Conservation (phyloP, 1,140 invertebrate genomes). For the Branchinecta lynchi region DNA sequence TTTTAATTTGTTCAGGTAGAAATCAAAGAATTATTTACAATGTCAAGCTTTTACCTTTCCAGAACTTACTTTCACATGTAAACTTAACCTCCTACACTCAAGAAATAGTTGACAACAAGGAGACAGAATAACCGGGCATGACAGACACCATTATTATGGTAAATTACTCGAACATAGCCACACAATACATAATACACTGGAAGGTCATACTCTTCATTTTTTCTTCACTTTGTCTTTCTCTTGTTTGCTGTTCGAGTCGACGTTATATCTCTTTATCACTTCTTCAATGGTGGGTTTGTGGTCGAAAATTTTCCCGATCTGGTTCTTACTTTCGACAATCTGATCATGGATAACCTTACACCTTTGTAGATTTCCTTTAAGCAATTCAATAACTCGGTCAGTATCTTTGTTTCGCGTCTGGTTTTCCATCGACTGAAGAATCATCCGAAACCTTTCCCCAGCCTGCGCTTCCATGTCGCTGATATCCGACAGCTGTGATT, state of each 20-base stretch:
- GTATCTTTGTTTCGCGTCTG: slow-evolving; percentile 28
- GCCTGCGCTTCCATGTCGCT: slow-evolving; percentile 47
- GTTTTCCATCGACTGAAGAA: slow-evolving; percentile 47
- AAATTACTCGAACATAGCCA: too few species aligned
- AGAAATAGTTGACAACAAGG: too few species aligned
- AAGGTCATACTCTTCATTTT: too few species aligned
- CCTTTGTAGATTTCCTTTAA: slow-evolving; percentile 78
- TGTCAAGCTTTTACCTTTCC: too few species aligned
- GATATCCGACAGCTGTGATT: slow-evolving; percentile 78
- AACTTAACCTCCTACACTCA: too few species aligned
- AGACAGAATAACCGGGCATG: too few species aligned
- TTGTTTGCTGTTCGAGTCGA: slow-evolving; percentile 27
- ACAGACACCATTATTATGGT: too few species aligned
- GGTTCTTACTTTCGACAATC: slow-evolving; percentile 64
- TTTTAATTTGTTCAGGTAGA: too few species aligned
- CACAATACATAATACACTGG: too few species aligned
- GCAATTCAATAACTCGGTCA: not conserved
- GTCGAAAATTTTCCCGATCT: slow-evolving; percentile 76
- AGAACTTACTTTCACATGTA: too few species aligned
- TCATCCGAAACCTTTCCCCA: slow-evolving; percentile 44
- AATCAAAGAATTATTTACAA: too few species aligned
- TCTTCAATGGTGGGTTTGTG: slow-evolving; percentile 74
- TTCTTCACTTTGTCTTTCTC: slow-evolving; percentile 1
- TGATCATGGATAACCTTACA: slow-evolving; percentile 84
- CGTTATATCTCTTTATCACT: slow-evolving; percentile 71